Evolutionary conservation across 1,140 invertebrate species (phyloP).

Genomic region (Drosophila kurseongensis): DNA sequence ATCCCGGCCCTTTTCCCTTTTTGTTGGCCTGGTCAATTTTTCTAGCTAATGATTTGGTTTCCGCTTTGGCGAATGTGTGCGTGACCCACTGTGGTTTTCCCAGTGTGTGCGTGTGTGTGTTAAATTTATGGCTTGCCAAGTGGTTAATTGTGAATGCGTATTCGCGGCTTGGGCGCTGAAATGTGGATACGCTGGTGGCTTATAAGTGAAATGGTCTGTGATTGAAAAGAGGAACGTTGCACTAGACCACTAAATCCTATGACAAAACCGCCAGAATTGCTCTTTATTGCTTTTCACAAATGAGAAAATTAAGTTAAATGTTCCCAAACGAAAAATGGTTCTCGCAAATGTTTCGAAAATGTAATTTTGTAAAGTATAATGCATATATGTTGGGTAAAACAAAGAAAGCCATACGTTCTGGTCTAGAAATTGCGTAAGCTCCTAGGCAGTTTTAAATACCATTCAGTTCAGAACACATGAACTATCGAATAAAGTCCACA

Average conservation of each 20-base stretch:
- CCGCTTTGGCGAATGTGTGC: constrained; percentile 36
- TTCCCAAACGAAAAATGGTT: too few relatives aligned
- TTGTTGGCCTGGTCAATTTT: constrained; percentile 66
- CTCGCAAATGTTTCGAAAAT: not conserved
- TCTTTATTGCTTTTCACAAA: not conserved
- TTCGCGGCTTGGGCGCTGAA: constrained; percentile 54
- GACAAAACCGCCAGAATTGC: not conserved
- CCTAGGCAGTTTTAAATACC: not conserved
- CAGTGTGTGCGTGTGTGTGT: constrained; percentile 48
- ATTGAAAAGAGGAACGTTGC: constrained; percentile 25
- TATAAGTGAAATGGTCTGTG: constrained; percentile 45
- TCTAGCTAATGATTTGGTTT: constrained; percentile 80
- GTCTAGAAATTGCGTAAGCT: not conserved
- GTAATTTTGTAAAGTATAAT: too few relatives aligned
- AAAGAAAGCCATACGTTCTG: too few relatives aligned
- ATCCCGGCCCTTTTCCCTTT: constrained; percentile 1
- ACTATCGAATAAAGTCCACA: constrained; percentile 11
- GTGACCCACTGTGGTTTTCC: constrained; percentile 32
- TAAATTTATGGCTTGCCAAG: constrained; percentile 79
- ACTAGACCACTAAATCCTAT: not conserved
- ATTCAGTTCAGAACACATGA: not conserved
- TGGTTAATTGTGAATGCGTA: constrained; percentile 77
- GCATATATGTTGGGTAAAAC: too few relatives aligned
- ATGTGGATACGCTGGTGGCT: constrained; percentile 49
- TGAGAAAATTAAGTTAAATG: not conserved